Conservation (phyloP, 2,113 vertebrate genomes). For the Perca flavescens region DNA sequence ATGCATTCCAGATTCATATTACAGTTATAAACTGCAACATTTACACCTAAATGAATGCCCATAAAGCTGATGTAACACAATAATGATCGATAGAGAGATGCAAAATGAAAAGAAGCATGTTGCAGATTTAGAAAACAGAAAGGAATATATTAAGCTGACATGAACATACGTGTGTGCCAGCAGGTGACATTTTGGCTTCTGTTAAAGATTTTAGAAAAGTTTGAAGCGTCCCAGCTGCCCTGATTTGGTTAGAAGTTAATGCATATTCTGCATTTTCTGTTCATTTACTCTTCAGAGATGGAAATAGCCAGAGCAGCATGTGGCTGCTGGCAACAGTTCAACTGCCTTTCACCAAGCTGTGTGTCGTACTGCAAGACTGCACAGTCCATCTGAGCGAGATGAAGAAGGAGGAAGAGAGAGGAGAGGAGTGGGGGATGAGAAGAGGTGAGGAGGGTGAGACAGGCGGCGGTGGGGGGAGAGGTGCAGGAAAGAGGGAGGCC, state of each 20-base stretch:
- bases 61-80: not conserved
- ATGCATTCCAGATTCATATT: conserved; percentile 8
- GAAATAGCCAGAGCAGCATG: conserved; percentile 63
- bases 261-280: conserved; percentile 51
- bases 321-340: conserved; percentile 69
- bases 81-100: not conserved
- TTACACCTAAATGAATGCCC: conserved; percentile 5
- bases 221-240: conserved; percentile 19
- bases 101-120: not conserved
- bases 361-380: conserved; percentile 56
- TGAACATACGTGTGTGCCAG: not conserved
- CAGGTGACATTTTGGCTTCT: conserved; percentile 5
- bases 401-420: conserved; percentile 25
- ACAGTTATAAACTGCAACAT: conserved; percentile 6
- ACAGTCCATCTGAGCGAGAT: conserved; percentile 67
- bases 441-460: conserved; percentile 37
- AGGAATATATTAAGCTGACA: not conserved
- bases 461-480: not conserved
- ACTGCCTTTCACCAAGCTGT: conserved; percentile 73
- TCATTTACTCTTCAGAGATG: conserved; percentile 53
- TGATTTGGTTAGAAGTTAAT: conserved; percentile 49
- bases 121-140: not conserved
- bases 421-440: conserved; percentile 12
- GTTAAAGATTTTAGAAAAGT: not conserved
- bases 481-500: conserved; percentile 44